Percentiles rank a stretch among this genome's conserved stretches.
phyloP scores from a whole-genome alignment of 2,888 invertebrate species.

The Drosophila longiperda region DNA sequence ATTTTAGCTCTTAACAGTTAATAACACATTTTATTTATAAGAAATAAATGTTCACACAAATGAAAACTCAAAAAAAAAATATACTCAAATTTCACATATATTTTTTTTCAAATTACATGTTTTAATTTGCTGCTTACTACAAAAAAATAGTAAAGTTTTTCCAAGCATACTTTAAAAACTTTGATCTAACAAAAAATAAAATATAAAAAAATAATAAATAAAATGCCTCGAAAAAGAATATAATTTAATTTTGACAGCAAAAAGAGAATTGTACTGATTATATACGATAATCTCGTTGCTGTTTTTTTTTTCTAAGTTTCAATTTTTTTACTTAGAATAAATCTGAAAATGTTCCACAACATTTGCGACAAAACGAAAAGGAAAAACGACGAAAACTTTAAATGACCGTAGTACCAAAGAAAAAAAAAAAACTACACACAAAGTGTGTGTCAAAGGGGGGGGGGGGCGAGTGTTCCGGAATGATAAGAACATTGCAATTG shows the following conservation, averaged over 20 bases:
- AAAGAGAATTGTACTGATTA: no score
- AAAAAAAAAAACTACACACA: slow-evolving; percentile 35
- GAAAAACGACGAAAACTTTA: slow-evolving; percentile 27
- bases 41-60: background rate
- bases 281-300: background rate
- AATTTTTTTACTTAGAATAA: background rate
- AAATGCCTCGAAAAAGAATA: no score
- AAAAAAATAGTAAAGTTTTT: no score
- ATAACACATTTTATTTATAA: background rate
- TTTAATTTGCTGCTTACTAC: no score
- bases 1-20: background rate
- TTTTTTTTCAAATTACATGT: no score
- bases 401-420: slow-evolving; percentile 39
- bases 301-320: background rate
- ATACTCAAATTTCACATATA: no score
- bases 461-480: background rate
- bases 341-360: slow-evolving; percentile 38
- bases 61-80: background rate
- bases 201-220: no score
- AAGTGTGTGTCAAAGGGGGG: slow-evolving; percentile 10
- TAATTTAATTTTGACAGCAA: no score
- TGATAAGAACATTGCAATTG: slow-evolving; percentile 39
- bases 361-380: slow-evolving; percentile 42
- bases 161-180: no score
- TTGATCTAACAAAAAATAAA: no score